Conservation (phyloP, 2,888 invertebrate genomes). For the Shargacucullia verbasci region DNA sequence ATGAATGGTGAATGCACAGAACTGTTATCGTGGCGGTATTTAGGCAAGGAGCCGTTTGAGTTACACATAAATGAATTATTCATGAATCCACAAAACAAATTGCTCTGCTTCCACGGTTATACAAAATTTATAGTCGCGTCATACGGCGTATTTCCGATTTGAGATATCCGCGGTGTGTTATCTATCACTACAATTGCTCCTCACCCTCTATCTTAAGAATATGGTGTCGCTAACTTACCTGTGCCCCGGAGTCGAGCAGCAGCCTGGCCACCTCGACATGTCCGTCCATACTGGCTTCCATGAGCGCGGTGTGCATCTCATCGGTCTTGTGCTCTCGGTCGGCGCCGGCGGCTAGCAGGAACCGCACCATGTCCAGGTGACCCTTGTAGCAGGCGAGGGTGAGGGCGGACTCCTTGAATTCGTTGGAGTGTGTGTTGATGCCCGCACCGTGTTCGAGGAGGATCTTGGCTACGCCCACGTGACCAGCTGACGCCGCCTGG, state of each 20-base stretch:
- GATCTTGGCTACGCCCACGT: slow-evolving; percentile 97
- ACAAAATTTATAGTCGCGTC: too few species aligned
- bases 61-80: too few species aligned
- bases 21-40: too few species aligned
- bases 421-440: slow-evolving; percentile 99
- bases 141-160: too few species aligned
- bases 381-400: slow-evolving; percentile 98
- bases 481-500: slow-evolving; percentile 97
- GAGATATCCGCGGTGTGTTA: too few species aligned
- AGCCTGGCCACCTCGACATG: slow-evolving; percentile 99
- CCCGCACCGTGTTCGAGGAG: slow-evolving; percentile 98
- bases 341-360: slow-evolving; percentile 98
- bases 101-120: too few species aligned
- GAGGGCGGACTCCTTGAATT: slow-evolving; percentile 99
- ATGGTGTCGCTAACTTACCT: slow-evolving; percentile 80
- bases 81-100: too few species aligned
- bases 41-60: too few species aligned
- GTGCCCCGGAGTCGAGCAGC: slow-evolving; percentile 98
- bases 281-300: slow-evolving; percentile 99
- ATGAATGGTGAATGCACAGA: too few species aligned
- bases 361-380: slow-evolving; percentile 98
- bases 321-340: slow-evolving; percentile 99
- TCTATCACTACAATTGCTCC: too few species aligned
- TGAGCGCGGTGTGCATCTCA: slow-evolving; percentile 99
- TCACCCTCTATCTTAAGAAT: too few species aligned